Evolutionary conservation across 1,140 invertebrate genomes (phyloP).

Genomic region (Drosophila pruinosa): DNA sequence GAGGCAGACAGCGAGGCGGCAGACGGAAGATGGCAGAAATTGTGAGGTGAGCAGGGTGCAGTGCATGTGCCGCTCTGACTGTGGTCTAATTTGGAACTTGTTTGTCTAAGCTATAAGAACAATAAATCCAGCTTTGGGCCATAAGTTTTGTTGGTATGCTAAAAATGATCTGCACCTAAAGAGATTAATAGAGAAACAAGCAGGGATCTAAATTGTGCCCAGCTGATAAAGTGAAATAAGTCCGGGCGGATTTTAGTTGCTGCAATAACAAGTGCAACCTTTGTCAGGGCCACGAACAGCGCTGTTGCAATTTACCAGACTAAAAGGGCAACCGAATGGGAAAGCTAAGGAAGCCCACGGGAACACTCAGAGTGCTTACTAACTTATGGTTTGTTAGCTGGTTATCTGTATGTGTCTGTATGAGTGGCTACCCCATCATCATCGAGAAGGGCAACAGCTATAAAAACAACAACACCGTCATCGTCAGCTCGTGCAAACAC

Average conservation of each 20-base stretch:
- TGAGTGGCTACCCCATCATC: constrained; percentile 2
- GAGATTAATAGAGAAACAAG: background rate
- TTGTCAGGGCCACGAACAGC: background rate
- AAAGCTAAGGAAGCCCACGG: constrained; percentile 6
- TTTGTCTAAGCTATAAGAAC: constrained; percentile 41
- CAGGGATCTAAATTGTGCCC: constrained; percentile 8
- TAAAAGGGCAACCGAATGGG: background rate
- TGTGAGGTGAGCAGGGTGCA: background rate
- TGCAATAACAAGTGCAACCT: constrained; percentile 24
- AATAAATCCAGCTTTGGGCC: constrained; percentile 40
- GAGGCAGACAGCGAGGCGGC: constrained; percentile 30
- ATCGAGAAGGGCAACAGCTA: constrained; percentile 11
- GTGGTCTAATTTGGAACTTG: constrained; percentile 43
- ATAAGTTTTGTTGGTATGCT: constrained; percentile 24
- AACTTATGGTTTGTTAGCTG: constrained; percentile 28
- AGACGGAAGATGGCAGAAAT: background rate
- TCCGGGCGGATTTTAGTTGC: background rate
- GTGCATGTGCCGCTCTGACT: constrained; percentile 10
- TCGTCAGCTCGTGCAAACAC: constrained; percentile 54
- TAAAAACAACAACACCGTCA: constrained; percentile 8
- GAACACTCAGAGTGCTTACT: constrained; percentile 18
- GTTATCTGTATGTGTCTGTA: background rate
- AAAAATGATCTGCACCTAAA: constrained; percentile 10
- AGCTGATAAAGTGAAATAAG: constrained; percentile 14
- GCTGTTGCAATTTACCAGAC: constrained; percentile 24